Evolutionary conservation across 2,888 invertebrate genomes (phyloP), one percentile per base, ranked within the genome.

Genomic region (Synergus laeviventris): DNA sequence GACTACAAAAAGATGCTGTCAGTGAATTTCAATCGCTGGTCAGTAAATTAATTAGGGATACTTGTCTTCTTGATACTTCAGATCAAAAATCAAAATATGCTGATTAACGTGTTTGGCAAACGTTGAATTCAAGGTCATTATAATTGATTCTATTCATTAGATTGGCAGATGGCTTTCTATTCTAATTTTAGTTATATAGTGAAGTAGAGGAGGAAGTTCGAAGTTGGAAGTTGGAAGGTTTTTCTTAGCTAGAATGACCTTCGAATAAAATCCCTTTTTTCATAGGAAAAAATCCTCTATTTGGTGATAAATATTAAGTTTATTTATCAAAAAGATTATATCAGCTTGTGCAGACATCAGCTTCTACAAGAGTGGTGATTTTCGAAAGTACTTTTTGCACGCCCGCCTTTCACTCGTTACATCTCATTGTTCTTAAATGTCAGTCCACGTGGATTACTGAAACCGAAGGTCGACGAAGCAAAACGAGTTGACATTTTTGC

Each of bases 361-460:
- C 9, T 62, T 39, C 9, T 39, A 39, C 2, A 64, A 38, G 12
- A 54, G n/a, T 24, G 42, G 36, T 73, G 60, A 84, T 81, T 83
- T 84, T 85, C 75, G 81, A 84, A 84, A 82, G 79, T 74, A 54
- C 60, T 74, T 79, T 77, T 66, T 84, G 75, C 76, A 49, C 56
- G 11, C 42, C 42, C 45, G 49, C 83, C 77, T 82, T 83, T 83
- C 78, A 79, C 80, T 76, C 60, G 76, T 76, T 24, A 60, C 60
- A 56, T 76, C 59, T 56, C 70, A 82, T 81, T 82, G 80, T 76
- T 81, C 74, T 76, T 49, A 74, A 74, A 78, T 79, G 76, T 79
- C 80, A 75, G 76, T 64, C 70, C 21, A 56, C 56, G 56, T 56
- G 18, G 64, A 31, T 61, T 54, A 24, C 21, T 21, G 49, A 49